Evolutionary conservation across 2,113 vertebrate genomes (phyloP).

Genomic region (Brachypteracias leptosomus): DNA sequence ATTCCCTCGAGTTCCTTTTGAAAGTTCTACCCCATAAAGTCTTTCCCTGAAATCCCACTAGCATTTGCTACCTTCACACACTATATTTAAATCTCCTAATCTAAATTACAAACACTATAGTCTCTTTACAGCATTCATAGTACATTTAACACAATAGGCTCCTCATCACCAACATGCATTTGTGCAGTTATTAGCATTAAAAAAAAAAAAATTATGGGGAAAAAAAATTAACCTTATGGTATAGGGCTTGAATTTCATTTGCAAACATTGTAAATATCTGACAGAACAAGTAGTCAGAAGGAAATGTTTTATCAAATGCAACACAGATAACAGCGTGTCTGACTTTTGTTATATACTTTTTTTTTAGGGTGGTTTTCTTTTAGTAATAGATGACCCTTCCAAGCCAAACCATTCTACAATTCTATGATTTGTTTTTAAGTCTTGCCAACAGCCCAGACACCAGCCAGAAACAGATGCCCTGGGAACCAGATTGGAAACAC

Average conservation of each 20-base stretch:
- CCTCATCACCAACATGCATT: background rate
- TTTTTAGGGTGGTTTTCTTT: no score
- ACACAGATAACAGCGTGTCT: background rate
- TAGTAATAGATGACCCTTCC: no score
- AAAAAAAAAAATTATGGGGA: background rate
- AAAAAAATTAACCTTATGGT: background rate
- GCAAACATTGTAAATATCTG: background rate
- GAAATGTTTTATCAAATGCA: background rate
- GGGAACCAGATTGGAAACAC: background rate
- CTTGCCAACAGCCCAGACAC: background rate
- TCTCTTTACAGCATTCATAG: background rate
- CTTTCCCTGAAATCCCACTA: background rate
- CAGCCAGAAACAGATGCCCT: background rate
- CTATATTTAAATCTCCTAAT: background rate
- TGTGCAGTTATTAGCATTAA: background rate
- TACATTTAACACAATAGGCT: background rate
- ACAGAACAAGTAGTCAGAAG: background rate
- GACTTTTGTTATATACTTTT: background rate
- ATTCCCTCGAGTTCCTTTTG: background rate
- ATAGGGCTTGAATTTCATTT: background rate
- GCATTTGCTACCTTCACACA: background rate
- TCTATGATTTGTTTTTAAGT: background rate
- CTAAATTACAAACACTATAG: background rate
- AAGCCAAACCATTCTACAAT: no score
- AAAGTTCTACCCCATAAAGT: background rate